These are phyloP conservation scores for Sorex maritimensis DNA, from an alignment of 2,797 vertebrate species.

Conservation along the genomic window DNA sequence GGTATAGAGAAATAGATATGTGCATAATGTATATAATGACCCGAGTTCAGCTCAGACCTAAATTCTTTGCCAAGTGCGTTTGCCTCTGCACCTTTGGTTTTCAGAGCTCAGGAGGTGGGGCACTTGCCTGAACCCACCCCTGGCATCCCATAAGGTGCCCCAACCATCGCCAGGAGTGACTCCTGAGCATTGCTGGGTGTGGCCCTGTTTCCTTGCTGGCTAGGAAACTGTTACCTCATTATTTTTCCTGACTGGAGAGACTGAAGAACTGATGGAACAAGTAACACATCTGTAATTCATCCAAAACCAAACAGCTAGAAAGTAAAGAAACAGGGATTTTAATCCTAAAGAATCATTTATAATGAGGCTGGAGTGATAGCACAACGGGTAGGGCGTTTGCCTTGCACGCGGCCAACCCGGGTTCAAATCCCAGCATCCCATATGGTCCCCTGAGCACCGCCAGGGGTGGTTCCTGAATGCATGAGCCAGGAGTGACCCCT, in stretches of 20 bases:
- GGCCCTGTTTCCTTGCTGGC: no score
- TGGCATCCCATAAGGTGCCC: no score
- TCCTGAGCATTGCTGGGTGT: no score
- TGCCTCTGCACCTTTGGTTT: slow-evolving; percentile 11
- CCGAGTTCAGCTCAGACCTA: slow-evolving; percentile 33
- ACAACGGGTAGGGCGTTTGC: no score
- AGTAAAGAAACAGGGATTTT: not conserved
- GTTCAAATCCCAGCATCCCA: no score
- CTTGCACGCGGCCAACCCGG: no score
- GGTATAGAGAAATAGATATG: no score
- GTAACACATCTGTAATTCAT: not conserved
- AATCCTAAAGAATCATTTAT: slow-evolving; percentile 25
- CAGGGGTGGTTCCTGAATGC: no score
- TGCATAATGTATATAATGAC: not conserved
- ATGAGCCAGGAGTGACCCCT: no score
- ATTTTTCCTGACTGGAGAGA: slow-evolving; percentile 4
- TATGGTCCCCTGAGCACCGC: no score
- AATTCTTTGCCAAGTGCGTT: slow-evolving; percentile 24
- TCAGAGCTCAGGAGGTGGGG: not conserved
- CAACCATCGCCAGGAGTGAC: no score
- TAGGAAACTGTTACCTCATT: not conserved
- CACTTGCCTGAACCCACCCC: no score
- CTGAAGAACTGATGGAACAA: not conserved
- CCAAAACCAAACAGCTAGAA: not conserved
- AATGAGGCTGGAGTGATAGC: not conserved